phyloP scores from a whole-genome alignment of 1,140 invertebrate species.

The Anastrepha ludens region DNA sequence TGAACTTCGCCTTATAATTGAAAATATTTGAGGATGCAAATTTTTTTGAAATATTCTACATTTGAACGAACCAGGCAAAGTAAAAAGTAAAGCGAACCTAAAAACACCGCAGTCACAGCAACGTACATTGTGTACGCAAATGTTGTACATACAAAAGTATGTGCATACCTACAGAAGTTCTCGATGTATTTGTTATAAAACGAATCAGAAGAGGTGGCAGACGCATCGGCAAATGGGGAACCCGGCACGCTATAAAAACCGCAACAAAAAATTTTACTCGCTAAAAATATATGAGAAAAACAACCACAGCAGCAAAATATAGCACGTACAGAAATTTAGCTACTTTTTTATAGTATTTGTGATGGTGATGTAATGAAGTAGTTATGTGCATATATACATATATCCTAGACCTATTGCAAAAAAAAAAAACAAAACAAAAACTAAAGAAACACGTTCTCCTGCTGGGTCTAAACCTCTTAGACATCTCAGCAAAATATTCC shows the following conservation, averaged over 20 bases:
- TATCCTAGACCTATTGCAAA: too few species aligned
- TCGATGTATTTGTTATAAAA: not conserved
- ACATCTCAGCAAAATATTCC: too few species aligned
- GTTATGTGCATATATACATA: not conserved
- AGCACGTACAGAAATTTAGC: not conserved
- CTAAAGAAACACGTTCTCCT: too few species aligned
- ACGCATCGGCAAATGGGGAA: not conserved
- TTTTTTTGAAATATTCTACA: not conserved
- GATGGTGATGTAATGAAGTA: not conserved
- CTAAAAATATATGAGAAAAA: constrained; percentile 13
- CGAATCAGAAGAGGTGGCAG: not conserved
- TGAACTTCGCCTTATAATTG: constrained; percentile 16
- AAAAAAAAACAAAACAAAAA: too few species aligned
- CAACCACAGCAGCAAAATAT: not conserved
- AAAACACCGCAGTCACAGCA: not conserved
- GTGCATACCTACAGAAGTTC: not conserved
- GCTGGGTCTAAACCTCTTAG: too few species aligned
- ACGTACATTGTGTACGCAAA: too few species aligned
- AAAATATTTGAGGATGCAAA: not conserved
- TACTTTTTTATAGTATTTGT: not conserved
- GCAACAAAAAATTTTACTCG: not conserved
- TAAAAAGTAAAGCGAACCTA: not conserved
- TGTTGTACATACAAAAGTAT: too few species aligned
- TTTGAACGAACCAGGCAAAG: too few species aligned
- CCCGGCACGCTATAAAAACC: not conserved